Evolutionary conservation across 2,113 vertebrate genomes (phyloP).

Genomic region (Lepus europaeus): DNA sequence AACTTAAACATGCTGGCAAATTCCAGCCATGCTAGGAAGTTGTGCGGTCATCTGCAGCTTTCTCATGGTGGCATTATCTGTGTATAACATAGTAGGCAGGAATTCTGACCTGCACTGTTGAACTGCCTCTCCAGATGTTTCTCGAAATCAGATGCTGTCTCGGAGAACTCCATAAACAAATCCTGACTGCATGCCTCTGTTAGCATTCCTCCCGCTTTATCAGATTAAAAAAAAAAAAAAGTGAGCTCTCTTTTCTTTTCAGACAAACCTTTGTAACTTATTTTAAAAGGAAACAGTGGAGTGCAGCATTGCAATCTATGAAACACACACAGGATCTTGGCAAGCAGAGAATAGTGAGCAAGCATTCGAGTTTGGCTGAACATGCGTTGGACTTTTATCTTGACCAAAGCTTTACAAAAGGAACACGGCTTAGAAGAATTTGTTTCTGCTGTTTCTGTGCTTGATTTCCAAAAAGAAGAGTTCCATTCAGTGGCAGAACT

Average conservation of each 20-base stretch:
- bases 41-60: not conserved
- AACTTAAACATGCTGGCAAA: not conserved
- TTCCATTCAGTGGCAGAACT: not conserved
- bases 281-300: slow-evolving; percentile 67
- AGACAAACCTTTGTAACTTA: slow-evolving; percentile 78
- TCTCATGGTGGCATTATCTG: not conserved
- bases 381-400: slow-evolving; percentile 61
- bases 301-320: not conserved
- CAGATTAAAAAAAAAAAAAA: slow-evolving; percentile 60
- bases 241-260: slow-evolving; percentile 72
- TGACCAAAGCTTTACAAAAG: slow-evolving; percentile 46
- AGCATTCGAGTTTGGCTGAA: not conserved
- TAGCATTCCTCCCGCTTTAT: slow-evolving; percentile 80
- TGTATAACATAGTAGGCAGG: slow-evolving; percentile 31
- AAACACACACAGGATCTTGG: not conserved
- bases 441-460: not conserved
- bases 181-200: slow-evolving; percentile 79
- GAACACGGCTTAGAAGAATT: not conserved
- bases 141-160: slow-evolving; percentile 83
- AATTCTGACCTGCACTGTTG: slow-evolving; percentile 75
- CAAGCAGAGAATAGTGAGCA: not conserved
- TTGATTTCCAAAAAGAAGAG: not conserved
- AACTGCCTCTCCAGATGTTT: slow-evolving; percentile 83
- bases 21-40: not conserved
- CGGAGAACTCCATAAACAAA: slow-evolving; percentile 83